Evolutionary conservation across 2,888 invertebrate genomes (phyloP).

Genomic region (Pogonocherus hispidulus): DNA sequence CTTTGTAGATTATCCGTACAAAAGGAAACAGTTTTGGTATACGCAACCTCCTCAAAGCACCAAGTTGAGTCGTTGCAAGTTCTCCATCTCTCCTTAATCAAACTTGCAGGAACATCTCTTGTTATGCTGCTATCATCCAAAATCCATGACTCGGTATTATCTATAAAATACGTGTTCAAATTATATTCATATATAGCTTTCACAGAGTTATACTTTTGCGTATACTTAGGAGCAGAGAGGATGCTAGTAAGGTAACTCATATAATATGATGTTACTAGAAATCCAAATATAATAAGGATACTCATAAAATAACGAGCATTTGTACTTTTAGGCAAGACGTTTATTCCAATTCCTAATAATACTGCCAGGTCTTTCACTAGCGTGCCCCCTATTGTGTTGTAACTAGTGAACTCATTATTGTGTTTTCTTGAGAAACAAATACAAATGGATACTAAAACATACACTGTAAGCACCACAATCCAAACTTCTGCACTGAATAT

Average conservation of each 20-base stretch:
- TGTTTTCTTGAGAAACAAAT: not conserved
- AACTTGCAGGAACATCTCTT: not conserved
- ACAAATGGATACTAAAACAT: slow-evolving; percentile 6
- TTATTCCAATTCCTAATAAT: not conserved
- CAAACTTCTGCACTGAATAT: slow-evolving; percentile 9
- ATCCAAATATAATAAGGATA: not conserved
- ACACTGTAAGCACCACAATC: not conserved
- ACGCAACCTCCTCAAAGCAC: not conserved
- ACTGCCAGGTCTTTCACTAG: not conserved
- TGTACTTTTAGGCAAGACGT: not conserved
- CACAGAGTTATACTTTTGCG: not conserved
- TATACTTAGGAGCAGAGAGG: not conserved
- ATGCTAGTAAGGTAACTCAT: not conserved
- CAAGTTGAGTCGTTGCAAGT: not conserved
- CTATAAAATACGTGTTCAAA: not conserved
- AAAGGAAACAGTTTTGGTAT: not conserved
- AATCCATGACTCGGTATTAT: not conserved
- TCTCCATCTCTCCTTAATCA: not conserved
- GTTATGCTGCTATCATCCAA: not conserved
- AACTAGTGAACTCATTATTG: not conserved
- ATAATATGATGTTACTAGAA: not conserved
- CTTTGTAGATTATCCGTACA: not conserved
- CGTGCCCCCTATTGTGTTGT: not conserved
- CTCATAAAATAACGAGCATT: not conserved
- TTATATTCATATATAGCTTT: not conserved